A percentile compares a stretch with the other conserved stretches of the same genome.
Conservation (phyloP, 2,113 vertebrate species). For the Smithornis capensis region DNA sequence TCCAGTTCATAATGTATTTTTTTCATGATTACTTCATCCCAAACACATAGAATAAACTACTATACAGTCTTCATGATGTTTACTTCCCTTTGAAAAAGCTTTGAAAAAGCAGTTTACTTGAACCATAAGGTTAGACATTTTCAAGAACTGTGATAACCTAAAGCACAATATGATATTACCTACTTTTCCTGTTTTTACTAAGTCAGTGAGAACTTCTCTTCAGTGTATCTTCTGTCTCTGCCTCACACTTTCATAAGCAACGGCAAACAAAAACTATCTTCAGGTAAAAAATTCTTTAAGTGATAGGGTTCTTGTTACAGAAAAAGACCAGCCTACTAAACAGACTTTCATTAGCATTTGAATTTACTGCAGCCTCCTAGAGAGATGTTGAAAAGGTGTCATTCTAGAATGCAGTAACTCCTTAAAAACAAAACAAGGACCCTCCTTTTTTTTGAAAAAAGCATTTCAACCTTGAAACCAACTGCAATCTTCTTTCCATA, state of each 20-base stretch:
- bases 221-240: neutral
- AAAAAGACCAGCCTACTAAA: neutral
- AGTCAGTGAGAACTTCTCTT: neutral
- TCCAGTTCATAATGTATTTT: neutral
- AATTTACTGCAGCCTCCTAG: neutral
- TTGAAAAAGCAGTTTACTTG: neutral
- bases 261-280: neutral
- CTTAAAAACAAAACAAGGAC: too few species aligned
- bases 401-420: neutral
- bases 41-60: neutral
- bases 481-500: fast-evolving
- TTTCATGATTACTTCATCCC: neutral
- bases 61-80: too few species aligned
- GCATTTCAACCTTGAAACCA: neutral
- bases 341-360: neutral
- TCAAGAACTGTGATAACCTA: neutral
- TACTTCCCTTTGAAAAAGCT: neutral
- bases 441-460: too few species aligned
- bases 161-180: neutral
- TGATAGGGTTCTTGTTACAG: neutral
- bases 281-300: neutral
- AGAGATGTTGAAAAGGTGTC: neutral
- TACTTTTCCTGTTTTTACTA: neutral
- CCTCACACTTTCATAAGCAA: neutral
- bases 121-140: neutral